Conservation (phyloP, 1,140 invertebrate genomes). For the Monomorium pharaonis region DNA sequence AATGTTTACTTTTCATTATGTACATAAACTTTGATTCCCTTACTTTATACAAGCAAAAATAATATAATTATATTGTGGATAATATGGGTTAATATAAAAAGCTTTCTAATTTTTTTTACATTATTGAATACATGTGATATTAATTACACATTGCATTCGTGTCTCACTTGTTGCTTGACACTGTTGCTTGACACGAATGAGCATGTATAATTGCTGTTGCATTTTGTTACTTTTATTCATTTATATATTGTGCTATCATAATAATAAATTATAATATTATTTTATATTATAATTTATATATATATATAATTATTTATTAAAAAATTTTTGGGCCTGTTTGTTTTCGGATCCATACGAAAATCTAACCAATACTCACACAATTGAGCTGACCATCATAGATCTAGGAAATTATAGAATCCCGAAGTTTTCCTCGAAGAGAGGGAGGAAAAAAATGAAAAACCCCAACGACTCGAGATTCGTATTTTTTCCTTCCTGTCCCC, state of each 20-base stretch:
- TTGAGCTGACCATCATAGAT: neutral
- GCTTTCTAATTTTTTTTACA: neutral
- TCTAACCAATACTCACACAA: too few relatives aligned
- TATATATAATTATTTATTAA: too few relatives aligned
- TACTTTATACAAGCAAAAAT: neutral
- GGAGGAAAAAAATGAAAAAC: neutral
- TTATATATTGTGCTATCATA: neutral
- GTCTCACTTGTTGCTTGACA: neutral
- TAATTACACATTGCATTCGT: neutral
- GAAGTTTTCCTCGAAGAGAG: neutral
- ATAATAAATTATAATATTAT: too few relatives aligned
- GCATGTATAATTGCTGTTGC: neutral
- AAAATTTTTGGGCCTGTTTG: too few relatives aligned
- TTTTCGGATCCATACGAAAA: neutral
- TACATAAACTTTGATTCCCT: neutral
- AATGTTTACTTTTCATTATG: neutral
- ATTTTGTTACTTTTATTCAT: neutral
- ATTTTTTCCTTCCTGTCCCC: conserved; percentile 33
- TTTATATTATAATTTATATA: too few relatives aligned
- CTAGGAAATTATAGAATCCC: too few relatives aligned
- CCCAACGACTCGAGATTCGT: neutral
- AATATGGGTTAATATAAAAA: neutral
- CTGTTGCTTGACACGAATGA: neutral
- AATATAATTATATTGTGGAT: neutral
- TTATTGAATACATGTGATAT: neutral